phyloP scores from a whole-genome alignment of 2,888 invertebrate genomes.

The Polydesmus complanatus region DNA sequence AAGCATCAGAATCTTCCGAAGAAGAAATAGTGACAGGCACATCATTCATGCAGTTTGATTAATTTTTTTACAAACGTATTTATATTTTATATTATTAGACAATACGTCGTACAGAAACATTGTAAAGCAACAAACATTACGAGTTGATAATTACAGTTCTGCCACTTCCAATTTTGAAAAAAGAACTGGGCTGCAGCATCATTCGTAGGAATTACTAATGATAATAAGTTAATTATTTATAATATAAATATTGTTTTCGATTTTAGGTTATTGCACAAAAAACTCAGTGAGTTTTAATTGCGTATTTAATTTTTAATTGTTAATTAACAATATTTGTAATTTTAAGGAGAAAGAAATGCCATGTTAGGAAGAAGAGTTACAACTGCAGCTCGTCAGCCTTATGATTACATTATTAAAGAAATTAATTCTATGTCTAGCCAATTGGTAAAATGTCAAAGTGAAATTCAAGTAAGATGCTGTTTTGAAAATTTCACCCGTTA shows the following conservation, averaged over 20 bases:
- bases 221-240: too few relatives aligned
- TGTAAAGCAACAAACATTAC: too few relatives aligned
- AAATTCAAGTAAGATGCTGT: neutral
- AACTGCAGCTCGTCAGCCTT: conserved; percentile 1
- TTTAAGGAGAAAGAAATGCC: conserved; percentile 7
- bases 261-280: conserved; percentile 11
- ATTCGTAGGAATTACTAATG: too few relatives aligned
- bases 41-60: too few relatives aligned
- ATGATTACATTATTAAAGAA: neutral
- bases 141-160: too few relatives aligned
- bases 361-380: neutral
- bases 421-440: conserved; percentile 6
- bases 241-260: too few relatives aligned
- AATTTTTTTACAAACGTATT: too few relatives aligned
- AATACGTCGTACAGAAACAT: too few relatives aligned
- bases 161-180: too few relatives aligned
- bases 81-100: neutral
- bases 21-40: conserved; percentile 12
- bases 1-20: conserved; percentile 18
- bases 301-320: neutral
- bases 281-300: conserved; percentile 9
- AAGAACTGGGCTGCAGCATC: too few relatives aligned
- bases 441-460: conserved; percentile 3
- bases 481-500: neutral
- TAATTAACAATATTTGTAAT: neutral